These are phyloP conservation scores for Spinus olivaceus DNA, from an alignment of 2,797 vertebrate genomes.

Conservation along the genomic window DNA sequence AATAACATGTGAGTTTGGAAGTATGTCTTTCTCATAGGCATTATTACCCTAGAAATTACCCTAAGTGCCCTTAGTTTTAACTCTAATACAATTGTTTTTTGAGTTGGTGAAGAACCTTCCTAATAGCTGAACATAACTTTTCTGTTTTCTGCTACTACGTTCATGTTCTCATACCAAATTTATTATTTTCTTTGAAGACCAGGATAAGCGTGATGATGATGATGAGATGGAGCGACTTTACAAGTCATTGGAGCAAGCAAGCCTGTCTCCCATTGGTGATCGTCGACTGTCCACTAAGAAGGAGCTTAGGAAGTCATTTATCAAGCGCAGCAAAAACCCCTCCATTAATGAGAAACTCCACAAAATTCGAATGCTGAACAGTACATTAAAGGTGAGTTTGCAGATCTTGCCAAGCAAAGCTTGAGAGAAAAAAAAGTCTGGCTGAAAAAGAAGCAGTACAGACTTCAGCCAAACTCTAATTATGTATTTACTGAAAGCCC, in stretches of 20 bases:
- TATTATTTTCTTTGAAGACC: constrained; percentile 53
- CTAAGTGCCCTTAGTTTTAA: background rate
- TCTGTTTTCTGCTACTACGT: background rate
- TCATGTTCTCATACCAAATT: background rate
- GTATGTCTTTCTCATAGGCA: background rate
- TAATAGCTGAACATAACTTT: background rate
- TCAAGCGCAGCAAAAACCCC: constrained; percentile 93
- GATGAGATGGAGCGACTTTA: constrained; percentile 97
- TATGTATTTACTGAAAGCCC: background rate
- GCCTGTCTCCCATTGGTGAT: constrained; percentile 92
- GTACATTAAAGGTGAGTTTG: constrained; percentile 92
- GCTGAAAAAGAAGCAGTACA: background rate
- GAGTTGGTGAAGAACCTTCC: background rate
- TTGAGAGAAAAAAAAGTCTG: background rate
- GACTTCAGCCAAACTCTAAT: background rate
- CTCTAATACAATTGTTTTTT: background rate
- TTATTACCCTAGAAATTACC: background rate
- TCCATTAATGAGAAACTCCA: constrained; percentile 92
- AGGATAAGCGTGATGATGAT: constrained; percentile 73
- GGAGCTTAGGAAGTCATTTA: constrained; percentile 91
- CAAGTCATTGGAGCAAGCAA: constrained; percentile 91
- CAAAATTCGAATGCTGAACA: constrained; percentile 89
- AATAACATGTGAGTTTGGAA: background rate
- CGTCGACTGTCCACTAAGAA: constrained; percentile 90
- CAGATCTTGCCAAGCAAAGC: background rate